These are phyloP conservation scores for Empidonax alnorum DNA, from an alignment of 2,113 vertebrate genomes.

Conservation along the genomic window DNA sequence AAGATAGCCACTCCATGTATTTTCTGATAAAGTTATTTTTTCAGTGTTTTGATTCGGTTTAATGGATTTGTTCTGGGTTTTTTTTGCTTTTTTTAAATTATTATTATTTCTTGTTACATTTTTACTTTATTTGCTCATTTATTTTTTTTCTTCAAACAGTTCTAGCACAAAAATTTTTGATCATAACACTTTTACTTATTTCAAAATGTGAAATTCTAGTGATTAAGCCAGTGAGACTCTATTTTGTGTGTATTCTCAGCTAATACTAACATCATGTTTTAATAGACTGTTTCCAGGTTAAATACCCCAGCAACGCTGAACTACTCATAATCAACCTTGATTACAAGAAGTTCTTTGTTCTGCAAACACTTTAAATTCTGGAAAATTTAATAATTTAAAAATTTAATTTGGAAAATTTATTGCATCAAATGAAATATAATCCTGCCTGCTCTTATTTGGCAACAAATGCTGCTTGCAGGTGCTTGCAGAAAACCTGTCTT, in stretches of 20 bases:
- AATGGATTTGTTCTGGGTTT: neutral
- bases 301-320: constrained; percentile 24
- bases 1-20: neutral
- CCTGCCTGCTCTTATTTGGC: constrained; percentile 64
- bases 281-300: constrained; percentile 68
- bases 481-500: constrained; percentile 43
- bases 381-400: neutral
- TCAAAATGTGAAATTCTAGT: constrained; percentile 1
- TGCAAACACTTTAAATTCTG: constrained; percentile 51
- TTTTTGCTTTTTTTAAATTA: neutral
- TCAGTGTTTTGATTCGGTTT: neutral
- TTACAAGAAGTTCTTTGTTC: constrained; percentile 72
- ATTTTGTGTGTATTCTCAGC: neutral
- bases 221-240: constrained; percentile 14
- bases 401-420: constrained; percentile 43
- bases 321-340: constrained; percentile 51
- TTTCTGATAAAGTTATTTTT: neutral
- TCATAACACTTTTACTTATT: neutral
- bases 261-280: constrained; percentile 24
- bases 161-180: neutral
- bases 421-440: constrained; percentile 69
- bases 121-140: neutral
- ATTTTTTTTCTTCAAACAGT: neutral
- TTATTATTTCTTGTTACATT: neutral
- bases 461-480: constrained; percentile 59